These are phyloP conservation scores for Philereme transversata DNA, from an alignment of 2,888 invertebrate species.

Conservation along the genomic window DNA sequence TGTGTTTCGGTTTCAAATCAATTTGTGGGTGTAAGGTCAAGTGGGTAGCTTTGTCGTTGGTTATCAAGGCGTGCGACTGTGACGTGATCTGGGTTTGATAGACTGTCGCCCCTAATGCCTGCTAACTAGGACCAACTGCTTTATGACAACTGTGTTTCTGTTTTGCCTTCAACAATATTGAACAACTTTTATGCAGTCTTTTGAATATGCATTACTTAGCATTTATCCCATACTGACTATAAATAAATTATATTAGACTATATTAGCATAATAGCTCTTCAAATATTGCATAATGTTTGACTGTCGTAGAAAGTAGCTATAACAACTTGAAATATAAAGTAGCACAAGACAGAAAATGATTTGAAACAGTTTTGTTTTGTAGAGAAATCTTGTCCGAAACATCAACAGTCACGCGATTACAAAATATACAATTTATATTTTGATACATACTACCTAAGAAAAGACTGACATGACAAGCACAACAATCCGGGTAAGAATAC, in stretches of 20 bases:
- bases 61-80: constrained; percentile 45
- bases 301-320: constrained; percentile 41
- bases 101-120: constrained; percentile 28
- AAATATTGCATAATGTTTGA: constrained; percentile 47
- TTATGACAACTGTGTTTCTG: background rate
- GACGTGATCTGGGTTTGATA: constrained; percentile 48
- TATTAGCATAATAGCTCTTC: constrained; percentile 34
- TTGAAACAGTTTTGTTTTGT: constrained; percentile 71
- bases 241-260: constrained; percentile 29
- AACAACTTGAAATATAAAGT: too few species aligned
- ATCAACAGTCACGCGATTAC: constrained; percentile 68
- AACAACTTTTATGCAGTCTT: constrained; percentile 6
- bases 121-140: background rate
- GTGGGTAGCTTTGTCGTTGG: constrained; percentile 43
- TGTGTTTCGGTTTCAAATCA: constrained; percentile 28
- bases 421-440: constrained; percentile 25
- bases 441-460: background rate
- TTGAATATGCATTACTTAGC: constrained; percentile 9
- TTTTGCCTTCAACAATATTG: constrained; percentile 2
- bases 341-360: constrained; percentile 42
- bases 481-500: too few species aligned
- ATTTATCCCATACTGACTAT: constrained; percentile 13
- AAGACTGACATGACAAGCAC: background rate
- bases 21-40: constrained; percentile 52
- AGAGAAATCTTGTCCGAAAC: constrained; percentile 68